Conservation (phyloP, 2,888 invertebrate genomes). For the Orthonevra nobilis region DNA sequence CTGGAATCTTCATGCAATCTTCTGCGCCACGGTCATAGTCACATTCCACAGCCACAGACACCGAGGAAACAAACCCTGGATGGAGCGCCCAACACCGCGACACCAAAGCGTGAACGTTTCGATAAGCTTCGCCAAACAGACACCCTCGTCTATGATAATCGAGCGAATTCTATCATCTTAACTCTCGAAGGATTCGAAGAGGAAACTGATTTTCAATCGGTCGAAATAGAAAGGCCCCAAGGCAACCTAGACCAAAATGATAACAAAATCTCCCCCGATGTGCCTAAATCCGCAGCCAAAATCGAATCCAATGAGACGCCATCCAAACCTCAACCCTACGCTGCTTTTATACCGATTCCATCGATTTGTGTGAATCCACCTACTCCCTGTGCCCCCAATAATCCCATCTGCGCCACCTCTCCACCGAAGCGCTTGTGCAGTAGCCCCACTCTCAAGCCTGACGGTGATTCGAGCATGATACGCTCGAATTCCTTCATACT, state of each 20-base stretch:
- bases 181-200: slow-evolving; percentile 64
- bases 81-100: slow-evolving; percentile 6
- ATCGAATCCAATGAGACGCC: slow-evolving; percentile 39
- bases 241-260: slow-evolving; percentile 58
- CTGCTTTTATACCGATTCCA: slow-evolving; percentile 72
- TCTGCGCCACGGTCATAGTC: slow-evolving; percentile 64
- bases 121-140: slow-evolving; percentile 75
- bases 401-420: slow-evolving; percentile 49
- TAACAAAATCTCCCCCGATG: slow-evolving; percentile 50
- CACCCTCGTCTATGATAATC: slow-evolving; percentile 77
- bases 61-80: slow-evolving; percentile 26
- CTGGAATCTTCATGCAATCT: slow-evolving; percentile 33
- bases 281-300: slow-evolving; percentile 39
- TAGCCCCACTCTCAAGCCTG: slow-evolving; percentile 74
- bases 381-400: slow-evolving; percentile 72
- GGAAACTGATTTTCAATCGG: slow-evolving; percentile 57
- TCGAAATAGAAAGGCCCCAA: slow-evolving; percentile 39
- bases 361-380: slow-evolving; percentile 77
- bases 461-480: slow-evolving; percentile 79
- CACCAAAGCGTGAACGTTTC: slow-evolving; percentile 53
- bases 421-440: slow-evolving; percentile 75
- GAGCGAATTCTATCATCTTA: slow-evolving; percentile 71
- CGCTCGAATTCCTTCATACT: slow-evolving; percentile 90
- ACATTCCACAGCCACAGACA: slow-evolving; percentile 58
- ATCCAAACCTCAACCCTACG: slow-evolving; percentile 53